Evolutionary conservation across 2,888 invertebrate genomes (phyloP), one percentile per base, ranked within the genome.

Genomic region (Pasiphila rectangulata): DNA sequence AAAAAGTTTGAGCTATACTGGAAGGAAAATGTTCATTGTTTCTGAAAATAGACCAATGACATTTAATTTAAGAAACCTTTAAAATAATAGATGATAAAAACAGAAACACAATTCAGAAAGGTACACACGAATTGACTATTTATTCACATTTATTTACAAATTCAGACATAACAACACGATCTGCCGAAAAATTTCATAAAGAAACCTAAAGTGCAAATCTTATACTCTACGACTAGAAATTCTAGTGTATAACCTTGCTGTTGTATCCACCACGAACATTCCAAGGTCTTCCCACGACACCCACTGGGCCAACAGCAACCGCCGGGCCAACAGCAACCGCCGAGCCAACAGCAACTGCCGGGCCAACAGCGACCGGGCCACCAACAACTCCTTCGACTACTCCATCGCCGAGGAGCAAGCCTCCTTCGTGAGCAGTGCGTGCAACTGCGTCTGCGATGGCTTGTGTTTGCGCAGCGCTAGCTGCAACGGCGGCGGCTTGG

Each of bases 401-500:
- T 1, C 32, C 73, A 23, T 82, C 80, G 7, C 79, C 64, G 35
- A 79, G 58, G 3, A 82, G 57, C 17, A 56, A 7, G 13, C 47
- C 55, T 4, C 57, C 59, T 10, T 54, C 54, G 6, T 80, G 76
- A 17, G 81, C 83, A 41, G 77, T 78, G 46, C 83, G 73, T 1
- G 82, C 82, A 1, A 78, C 81, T 0, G 77, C 64, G 50, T 82
- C 81, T 0, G 83, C 83, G 2, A 83, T 72, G 2, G 81, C 80
- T 41, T 82, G 81, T 1, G 83, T 81, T 46, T 80, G 81, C 2
- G 81, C 81, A 2, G 83, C 83, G 50, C 74, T 79, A 7, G 64
- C 59, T n/a, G 75, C 76, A 0, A 83, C 82, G 1, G 79, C 75
- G 4, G 77, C 78, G 6, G 82, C 80, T 72, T 66, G 66, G 16